phyloP scores from a whole-genome alignment of 2,113 vertebrate species.

The Trichechus manatus region DNA sequence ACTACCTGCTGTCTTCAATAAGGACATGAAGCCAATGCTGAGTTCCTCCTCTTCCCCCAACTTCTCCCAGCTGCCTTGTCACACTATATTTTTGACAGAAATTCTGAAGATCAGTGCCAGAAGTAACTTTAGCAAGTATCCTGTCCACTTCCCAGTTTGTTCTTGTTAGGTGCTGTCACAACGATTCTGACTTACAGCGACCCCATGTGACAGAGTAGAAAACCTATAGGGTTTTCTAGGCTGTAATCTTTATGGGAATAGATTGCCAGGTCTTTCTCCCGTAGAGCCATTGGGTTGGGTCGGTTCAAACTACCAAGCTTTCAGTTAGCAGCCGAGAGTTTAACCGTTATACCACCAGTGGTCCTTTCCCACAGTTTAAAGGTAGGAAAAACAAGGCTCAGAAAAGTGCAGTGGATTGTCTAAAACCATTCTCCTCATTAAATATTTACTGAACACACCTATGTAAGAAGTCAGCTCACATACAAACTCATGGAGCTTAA shows the following conservation, averaged over 20 bases:
- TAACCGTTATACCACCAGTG: not conserved
- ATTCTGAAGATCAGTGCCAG: constrained; percentile 33
- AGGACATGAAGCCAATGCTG: not conserved
- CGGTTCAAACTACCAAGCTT: not conserved
- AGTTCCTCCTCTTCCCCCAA: not conserved
- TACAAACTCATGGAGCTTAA: constrained; percentile 40
- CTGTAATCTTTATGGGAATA: no score
- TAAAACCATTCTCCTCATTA: constrained; percentile 54
- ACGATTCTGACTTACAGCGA: no score
- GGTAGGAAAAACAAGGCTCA: constrained; percentile 52
- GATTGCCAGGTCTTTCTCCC: no score
- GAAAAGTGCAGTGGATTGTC: constrained; percentile 13
- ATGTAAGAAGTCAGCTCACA: not conserved
- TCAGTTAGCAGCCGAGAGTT: not conserved
- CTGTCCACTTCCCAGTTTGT: constrained; percentile 15
- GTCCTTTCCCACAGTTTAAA: constrained; percentile 1
- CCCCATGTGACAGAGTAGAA: no score
- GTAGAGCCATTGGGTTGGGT: not conserved
- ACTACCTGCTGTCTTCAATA: not conserved
- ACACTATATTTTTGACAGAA: not conserved
- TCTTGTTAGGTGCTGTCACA: no score
- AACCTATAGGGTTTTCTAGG: no score
- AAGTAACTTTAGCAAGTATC: constrained; percentile 40
- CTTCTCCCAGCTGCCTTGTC: not conserved
- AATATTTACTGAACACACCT: constrained; percentile 48